phyloP scores from a whole-genome alignment of 2,797 vertebrate genomes.

The Gila robusta region DNA sequence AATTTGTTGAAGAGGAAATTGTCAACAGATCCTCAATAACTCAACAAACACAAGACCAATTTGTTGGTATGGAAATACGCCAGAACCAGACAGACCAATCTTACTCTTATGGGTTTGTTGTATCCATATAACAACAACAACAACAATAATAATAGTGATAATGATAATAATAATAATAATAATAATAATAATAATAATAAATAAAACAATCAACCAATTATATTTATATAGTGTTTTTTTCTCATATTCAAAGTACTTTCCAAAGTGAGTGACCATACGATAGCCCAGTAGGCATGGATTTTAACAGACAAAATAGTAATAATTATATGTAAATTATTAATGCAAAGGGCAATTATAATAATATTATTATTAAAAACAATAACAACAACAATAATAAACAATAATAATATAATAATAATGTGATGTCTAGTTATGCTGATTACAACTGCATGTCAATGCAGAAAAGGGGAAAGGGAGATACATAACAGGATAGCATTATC shows the following conservation, averaged over 20 bases:
- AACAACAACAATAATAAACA: neutral
- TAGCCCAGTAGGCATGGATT: neutral
- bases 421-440: neutral
- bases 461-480: neutral
- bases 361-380: neutral
- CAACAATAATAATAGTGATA: neutral
- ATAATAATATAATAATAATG: neutral
- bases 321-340: neutral
- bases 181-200: neutral
- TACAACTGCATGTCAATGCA: neutral
- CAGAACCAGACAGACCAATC: conserved; percentile 55
- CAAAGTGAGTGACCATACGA: neutral
- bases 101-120: conserved; percentile 51
- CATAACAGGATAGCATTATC: neutral
- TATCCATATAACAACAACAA: conserved; percentile 23
- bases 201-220: neutral
- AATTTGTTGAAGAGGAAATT: conserved; percentile 91
- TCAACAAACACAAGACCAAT: conserved; percentile 78
- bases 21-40: conserved; percentile 84
- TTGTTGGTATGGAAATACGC: conserved; percentile 67
- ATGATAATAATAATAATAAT: neutral
- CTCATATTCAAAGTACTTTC: neutral
- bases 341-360: neutral
- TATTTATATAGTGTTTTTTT: neutral
- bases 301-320: neutral